Evolutionary conservation across 2,797 vertebrate species (phyloP), one percentile per base, ranked within the genome.

Genomic region (Eremophila alpestris): DNA sequence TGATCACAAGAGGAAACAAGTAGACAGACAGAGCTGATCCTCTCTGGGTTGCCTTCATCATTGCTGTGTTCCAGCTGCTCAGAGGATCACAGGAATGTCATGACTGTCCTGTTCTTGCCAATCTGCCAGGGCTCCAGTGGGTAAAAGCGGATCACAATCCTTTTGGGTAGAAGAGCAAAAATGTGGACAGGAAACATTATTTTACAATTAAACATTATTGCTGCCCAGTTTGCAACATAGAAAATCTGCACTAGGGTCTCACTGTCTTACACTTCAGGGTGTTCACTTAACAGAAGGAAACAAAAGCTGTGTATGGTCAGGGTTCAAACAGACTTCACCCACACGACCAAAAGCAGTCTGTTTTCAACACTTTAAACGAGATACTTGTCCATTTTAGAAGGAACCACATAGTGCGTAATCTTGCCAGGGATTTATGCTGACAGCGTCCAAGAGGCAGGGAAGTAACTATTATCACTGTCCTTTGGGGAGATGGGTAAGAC

Each of bases 31-130:
- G 54, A 78, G 73, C 78, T 81, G 83, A 56, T 88, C 55, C 75
- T 94, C 60, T 84, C 79, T 16, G 22, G 36, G 43, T 65, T 83
- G 51, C 75, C 78, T 83, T 87, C 64, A 26, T 24, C n/a, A 17
- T 14, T 60, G 36, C 79, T 83, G 83, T 54, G 30, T 34, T 94
- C 82, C 36, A 84, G 11, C 7, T 0, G 1, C 68, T 71, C 5
- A 3, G 10, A 46, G 70, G 10, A 82, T 98, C 97, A 99, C 90
- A 99, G 90, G 96, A 98, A 99, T 4, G 98, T 99, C 98, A 99
- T 97, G 56, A 99, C 98, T 1, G 99, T 99, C 92, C 98, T 98
- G n/a, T 98, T 98, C 98, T 99, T 99, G 83, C 99, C 99, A 1
- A 99, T 98, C 97, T 99, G 99, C 98, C 99, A 99, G 38, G 97